Conservation (phyloP, 2,888 invertebrate genomes). For the Caenorhabditis sulstoni region DNA sequence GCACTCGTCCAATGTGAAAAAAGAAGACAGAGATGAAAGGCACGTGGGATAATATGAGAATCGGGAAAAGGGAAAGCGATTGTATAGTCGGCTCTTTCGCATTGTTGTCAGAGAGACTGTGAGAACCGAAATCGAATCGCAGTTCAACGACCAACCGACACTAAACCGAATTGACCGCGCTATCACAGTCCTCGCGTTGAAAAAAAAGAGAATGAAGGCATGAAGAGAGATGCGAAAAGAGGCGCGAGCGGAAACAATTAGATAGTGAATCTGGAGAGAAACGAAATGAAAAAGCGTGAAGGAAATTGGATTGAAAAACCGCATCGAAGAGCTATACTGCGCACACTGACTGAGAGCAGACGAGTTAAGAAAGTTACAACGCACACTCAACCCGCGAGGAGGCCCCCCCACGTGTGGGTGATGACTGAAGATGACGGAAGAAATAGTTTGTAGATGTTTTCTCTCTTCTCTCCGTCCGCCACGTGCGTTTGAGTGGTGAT, state of each 20-base stretch:
- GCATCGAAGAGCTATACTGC: not conserved
- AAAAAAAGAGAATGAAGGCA: not conserved
- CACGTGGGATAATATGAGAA: slow-evolving; percentile 26
- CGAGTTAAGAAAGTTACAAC: slow-evolving; percentile 30
- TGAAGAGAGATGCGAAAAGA: not conserved
- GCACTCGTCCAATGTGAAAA: slow-evolving; percentile 23
- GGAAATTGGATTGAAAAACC: slow-evolving; percentile 4
- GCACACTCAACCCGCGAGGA: slow-evolving; percentile 14
- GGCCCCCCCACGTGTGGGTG: slow-evolving; percentile 50
- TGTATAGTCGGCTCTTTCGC: not conserved
- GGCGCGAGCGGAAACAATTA: not conserved
- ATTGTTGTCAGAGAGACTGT: not conserved
- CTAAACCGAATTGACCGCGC: slow-evolving; percentile 4
- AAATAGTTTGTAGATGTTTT: slow-evolving; percentile 56
- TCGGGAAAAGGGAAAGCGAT: too few relatives aligned
- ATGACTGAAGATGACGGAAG: slow-evolving; percentile 49
- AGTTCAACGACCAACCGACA: slow-evolving; percentile 31
- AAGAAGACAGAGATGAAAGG: slow-evolving; percentile 7
- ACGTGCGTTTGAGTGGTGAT: slow-evolving; percentile 44
- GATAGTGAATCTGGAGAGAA: not conserved
- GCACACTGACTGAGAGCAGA: slow-evolving; percentile 3
- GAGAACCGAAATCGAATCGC: not conserved
- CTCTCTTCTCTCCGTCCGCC: slow-evolving; percentile 25
- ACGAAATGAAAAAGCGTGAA: not conserved
- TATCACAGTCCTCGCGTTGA: slow-evolving; percentile 7